Evolutionary conservation across 1,140 invertebrate species (phyloP).

Genomic region (Drosophila grimshawi): DNA sequence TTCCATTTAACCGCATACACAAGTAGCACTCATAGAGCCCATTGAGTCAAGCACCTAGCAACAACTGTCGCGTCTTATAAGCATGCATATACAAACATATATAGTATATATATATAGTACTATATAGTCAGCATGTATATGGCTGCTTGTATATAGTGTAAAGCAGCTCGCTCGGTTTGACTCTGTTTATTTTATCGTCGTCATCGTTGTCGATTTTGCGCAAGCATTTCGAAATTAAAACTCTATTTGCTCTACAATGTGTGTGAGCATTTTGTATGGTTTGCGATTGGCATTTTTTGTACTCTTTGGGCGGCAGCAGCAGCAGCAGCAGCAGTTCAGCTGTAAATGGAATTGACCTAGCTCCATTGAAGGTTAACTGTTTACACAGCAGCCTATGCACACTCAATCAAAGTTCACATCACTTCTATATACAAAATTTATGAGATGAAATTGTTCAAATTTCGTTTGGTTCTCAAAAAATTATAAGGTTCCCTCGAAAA

Average conservation of each 20-base stretch:
- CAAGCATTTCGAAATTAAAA: slow-evolving; percentile 12
- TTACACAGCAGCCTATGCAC: not conserved
- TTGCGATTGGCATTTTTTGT: not conserved
- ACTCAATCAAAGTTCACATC: not conserved
- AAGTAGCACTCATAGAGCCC: slow-evolving; percentile 7
- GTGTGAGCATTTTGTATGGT: slow-evolving; percentile 8
- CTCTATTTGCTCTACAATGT: slow-evolving; percentile 32
- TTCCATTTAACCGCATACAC: slow-evolving; percentile 3
- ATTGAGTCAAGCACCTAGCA: slow-evolving; percentile 14
- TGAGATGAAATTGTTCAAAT: no score
- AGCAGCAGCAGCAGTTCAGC: not conserved
- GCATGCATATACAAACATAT: slow-evolving; percentile 1
- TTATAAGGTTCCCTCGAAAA: no score
- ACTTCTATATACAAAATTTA: no score
- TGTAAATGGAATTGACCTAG: not conserved
- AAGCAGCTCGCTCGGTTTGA: slow-evolving; percentile 6
- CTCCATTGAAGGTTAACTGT: not conserved
- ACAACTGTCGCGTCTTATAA: slow-evolving; percentile 8
- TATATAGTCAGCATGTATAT: not conserved
- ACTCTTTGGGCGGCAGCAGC: no score
- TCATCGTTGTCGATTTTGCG: slow-evolving; percentile 2
- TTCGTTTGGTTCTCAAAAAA: no score
- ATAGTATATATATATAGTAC: not conserved
- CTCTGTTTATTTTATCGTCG: slow-evolving; percentile 35
- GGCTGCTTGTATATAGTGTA: not conserved